phyloP scores from a whole-genome alignment of 2,113 vertebrate genomes.

The Rutilus rutilus region DNA sequence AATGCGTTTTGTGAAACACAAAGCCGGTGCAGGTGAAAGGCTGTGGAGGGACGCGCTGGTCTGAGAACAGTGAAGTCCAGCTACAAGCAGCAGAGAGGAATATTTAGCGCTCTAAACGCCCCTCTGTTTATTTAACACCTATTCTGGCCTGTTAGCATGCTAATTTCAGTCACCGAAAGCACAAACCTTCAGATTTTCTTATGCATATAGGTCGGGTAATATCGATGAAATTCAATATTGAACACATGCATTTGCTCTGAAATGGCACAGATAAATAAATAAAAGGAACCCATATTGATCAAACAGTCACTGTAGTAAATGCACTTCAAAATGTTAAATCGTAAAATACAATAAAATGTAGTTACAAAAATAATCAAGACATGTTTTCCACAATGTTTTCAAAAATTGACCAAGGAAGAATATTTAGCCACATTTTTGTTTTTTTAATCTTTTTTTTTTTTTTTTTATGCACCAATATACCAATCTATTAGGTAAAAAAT shows the following conservation, averaged over 20 bases:
- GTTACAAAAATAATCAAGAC: background rate
- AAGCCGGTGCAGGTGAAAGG: slow-evolving; percentile 18
- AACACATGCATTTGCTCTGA: background rate
- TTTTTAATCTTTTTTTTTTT: background rate
- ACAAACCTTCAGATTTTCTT: background rate
- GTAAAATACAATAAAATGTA: background rate
- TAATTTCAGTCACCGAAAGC: background rate
- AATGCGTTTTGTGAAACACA: background rate
- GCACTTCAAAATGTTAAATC: background rate
- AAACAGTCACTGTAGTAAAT: no score
- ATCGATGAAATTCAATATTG: background rate
- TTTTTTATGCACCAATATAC: background rate
- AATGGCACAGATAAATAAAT: no score
- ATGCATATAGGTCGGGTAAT: background rate
- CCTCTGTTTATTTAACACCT: background rate
- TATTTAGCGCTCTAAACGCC: slow-evolving; percentile 16
- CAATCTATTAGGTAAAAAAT: no score
- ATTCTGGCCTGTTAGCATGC: background rate
- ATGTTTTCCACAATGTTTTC: background rate
- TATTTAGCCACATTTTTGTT: background rate
- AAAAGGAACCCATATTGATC: no score
- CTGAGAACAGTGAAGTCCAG: slow-evolving; percentile 12
- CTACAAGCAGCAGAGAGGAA: background rate
- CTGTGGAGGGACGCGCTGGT: background rate
- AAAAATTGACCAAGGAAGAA: background rate